phyloP scores from a whole-genome alignment of 2,888 invertebrate genomes.

The Troilus luridus region DNA sequence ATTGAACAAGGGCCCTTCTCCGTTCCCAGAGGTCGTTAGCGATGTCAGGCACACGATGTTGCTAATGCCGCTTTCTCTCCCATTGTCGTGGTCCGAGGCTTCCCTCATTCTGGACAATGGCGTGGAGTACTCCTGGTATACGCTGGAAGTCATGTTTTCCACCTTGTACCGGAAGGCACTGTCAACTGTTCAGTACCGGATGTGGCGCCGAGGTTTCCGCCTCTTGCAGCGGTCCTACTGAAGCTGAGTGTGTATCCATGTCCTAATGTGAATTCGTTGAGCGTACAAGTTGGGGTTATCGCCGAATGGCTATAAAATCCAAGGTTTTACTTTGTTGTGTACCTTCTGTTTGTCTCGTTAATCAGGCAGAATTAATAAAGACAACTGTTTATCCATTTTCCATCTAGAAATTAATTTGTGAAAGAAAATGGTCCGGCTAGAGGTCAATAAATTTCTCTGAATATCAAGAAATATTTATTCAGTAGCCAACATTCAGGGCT shows the following conservation, averaged over 20 bases:
- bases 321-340: neutral
- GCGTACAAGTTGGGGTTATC: neutral
- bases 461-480: too few species aligned
- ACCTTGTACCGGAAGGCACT: slow-evolving; percentile 14
- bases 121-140: slow-evolving; percentile 7
- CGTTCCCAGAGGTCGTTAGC: slow-evolving; percentile 32
- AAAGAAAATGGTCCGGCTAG: too few species aligned
- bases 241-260: slow-evolving; percentile 6
- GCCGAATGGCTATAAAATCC: neutral
- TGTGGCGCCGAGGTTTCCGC: slow-evolving; percentile 18
- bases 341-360: neutral
- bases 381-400: neutral
- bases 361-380: neutral
- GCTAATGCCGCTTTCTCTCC: neutral
- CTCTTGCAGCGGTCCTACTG: neutral
- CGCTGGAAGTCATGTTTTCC: slow-evolving; percentile 10
- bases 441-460: too few species aligned
- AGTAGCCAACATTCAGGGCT: too few species aligned
- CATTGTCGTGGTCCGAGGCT: slow-evolving; percentile 27
- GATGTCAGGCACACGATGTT: slow-evolving; percentile 29
- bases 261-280: neutral
- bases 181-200: slow-evolving; percentile 32
- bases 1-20: neutral
- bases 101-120: slow-evolving; percentile 20
- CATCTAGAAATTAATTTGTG: neutral